Evolutionary conservation across 2,797 vertebrate species (phyloP), one percentile per base, ranked within the genome.

Genomic region (Etheostoma perlongum): DNA sequence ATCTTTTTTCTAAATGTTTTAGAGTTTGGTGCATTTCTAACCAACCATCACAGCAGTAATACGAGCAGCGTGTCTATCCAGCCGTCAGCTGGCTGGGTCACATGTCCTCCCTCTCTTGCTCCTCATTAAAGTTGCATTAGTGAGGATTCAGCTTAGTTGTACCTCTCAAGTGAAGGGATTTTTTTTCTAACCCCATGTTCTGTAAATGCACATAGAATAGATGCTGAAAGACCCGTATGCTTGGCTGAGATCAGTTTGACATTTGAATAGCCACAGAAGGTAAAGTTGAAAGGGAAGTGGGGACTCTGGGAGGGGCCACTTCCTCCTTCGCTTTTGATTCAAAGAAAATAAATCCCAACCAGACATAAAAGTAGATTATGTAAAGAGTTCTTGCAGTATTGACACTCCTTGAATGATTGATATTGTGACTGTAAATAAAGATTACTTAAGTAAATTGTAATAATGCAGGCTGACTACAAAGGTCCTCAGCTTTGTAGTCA

Each of bases 71-170:
- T 33, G 18, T 69, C 59, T 25, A 5, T 49, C 13, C 63, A 60
- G 51, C 55, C 30, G 44, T 71, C 70, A 76, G 81, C 60, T 74
- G 72, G 63, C 49, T n/a, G 51, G 66, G 33, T 66, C 72, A 44
- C 69, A 73, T 61, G 61, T 36, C 80, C 69, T 74, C 69, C 63
- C 51, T 57, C 58, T 74, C 53, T 71, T 53, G 0, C 57, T 68
- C 53, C 82, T 84, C 70, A 79, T 82, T 88, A 85, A 88, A 81
- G 68, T 76, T 81, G 78, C 81, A 81, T 85, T 82, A 83, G 67
- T 44, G 66, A 68, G 62, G 80, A 86, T 72, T 73, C 70, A 47
- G 66, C 67, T 72, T 30, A 2, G 23, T 33, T 36, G 19, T 71
- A 61, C 69, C 60, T 76, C 57, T 72, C 10, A 36, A 83, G 51